Evolutionary conservation across 1,140 invertebrate species (phyloP), one percentile per base, ranked within the genome.

Genomic region (Trichomalopsis sarcophagae): DNA sequence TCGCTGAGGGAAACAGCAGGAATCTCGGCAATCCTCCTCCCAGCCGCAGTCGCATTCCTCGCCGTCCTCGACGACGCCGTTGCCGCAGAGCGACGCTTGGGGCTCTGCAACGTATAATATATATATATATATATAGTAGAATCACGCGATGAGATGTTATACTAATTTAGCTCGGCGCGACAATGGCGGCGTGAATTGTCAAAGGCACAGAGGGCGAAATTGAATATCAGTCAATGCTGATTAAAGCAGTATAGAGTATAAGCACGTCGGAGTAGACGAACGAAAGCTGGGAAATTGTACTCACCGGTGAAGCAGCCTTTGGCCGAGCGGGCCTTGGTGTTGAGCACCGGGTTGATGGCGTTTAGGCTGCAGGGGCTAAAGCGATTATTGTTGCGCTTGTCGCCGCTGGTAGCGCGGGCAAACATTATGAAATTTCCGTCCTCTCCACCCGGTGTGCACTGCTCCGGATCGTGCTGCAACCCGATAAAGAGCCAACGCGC

Each of bases 401-500:
- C 98, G 30, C 98, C 98, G 87, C 98, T 98, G 62, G 98, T 99
- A 47, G 98, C 98, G 86, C 97, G 95, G 2, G 97, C 97, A 92
- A 99, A 99, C 98, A 99, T 99, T 90, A 99, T 99, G 93, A 97
- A 99, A 94, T 99, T 99, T 27, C 98, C 98, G 94, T 98, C 96
- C 90, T 98, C 97, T 75, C 97, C 97, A 82, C 98, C 97, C 7
- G 97, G 97, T 33, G 97, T 97, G 91, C 98, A 98, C 88, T 96
- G 94, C 93, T 98, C 97, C 11, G 98, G 98, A 95, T 99, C 99
- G 91, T 99, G 98, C 97, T 99, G 92, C 11, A 95, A 87, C 73
- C 87, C 84, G 77, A 80, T 80, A 85, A 69, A 81, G 40, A 30
- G 21, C 2, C 4, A 40, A 75, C 66, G 33, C 7, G 21, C 33